Conservation (phyloP, 2,797 vertebrate genomes). For the Rhinogobio ventralis region DNA sequence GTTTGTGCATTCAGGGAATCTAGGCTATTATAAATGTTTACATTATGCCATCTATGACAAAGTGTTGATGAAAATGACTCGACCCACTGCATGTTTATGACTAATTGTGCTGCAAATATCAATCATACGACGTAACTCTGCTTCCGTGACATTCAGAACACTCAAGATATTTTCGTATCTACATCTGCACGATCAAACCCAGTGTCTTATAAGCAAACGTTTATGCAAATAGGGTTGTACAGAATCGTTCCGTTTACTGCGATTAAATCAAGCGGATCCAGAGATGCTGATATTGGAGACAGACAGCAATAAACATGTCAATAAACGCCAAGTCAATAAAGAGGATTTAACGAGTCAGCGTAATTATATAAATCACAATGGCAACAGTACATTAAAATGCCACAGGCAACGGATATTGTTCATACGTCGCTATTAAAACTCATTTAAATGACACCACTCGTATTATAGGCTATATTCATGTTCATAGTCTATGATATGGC, state of each 20-base stretch:
- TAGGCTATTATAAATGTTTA: not conserved
- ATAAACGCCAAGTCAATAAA: conserved; percentile 40
- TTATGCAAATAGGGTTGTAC: conserved; percentile 24
- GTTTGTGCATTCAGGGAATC: not conserved
- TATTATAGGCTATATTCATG: not conserved
- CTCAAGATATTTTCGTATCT: not conserved
- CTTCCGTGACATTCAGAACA: conserved; percentile 6
- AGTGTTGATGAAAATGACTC: conserved; percentile 8
- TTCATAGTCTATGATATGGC: conserved; percentile 10
- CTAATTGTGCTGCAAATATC: not conserved
- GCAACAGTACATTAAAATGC: conserved; percentile 30
- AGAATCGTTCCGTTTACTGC: conserved; percentile 21
- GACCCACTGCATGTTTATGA: not conserved
- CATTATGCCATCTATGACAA: not conserved
- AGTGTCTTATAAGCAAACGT: not conserved
- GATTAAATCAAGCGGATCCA: conserved; percentile 33
- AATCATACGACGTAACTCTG: not conserved
- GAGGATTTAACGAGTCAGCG: conserved; percentile 30
- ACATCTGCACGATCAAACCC: not conserved
- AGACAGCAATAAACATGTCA: conserved; percentile 41
- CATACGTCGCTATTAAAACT: conserved; percentile 49
- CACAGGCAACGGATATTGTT: conserved; percentile 25
- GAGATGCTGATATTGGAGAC: conserved; percentile 20
- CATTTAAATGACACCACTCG: conserved; percentile 19
- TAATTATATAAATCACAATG: conserved; percentile 38